Base-by-base conservation (phyloP, 1,140 invertebrate genomes). In the Elymnias hypermnestra region DNA sequence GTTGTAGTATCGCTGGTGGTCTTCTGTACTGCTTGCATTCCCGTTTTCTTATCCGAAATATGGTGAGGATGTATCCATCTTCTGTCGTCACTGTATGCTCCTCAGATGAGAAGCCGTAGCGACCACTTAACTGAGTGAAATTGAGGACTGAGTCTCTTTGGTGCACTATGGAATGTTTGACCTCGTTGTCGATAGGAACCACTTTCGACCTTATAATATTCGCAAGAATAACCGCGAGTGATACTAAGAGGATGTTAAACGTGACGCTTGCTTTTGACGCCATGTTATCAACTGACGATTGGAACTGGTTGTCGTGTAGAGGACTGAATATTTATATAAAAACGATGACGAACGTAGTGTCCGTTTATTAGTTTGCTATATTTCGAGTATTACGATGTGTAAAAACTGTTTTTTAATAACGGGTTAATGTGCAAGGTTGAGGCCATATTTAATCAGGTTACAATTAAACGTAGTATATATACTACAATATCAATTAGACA, bases 61-160 rank as follows among this genome's bases (percentile, higher is more conserved):
- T 31, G 1, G 65, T 83, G 3, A 89, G 44, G 0, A 89, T 57
- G 42, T 89, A 89, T 6, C 86, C 87, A 57, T 89, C 88, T 42
- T 87, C 71, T 0, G 88, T 88, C 0, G 57, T 19, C 0, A 83
- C 53, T 3, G 21, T 54, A 33, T 83, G 72, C 10, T 71, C 56
- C 25, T 77, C 61, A 2, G 62, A 54, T 3, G 7, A 2, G 29
- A 72, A 79, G 1, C 72, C 73, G 47, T 75, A 62, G 14, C 57
- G n/a, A 0, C 10, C 15, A 0, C 57, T 37, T 0, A 65, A 25
- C 17, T 73, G 56, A 0, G 72, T 75, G 46, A 76, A 72, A 44
- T 77, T 72, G 12, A 65, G 35, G 0, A 58, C 17, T 0, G 57
- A 44, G 5, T 57, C 56, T 25, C 39, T 31, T 0, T 54, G 53